Evolutionary conservation across 2,797 vertebrate species (phyloP), one percentile per base, ranked within the genome.

Genomic region (Holocentrus rufus): DNA sequence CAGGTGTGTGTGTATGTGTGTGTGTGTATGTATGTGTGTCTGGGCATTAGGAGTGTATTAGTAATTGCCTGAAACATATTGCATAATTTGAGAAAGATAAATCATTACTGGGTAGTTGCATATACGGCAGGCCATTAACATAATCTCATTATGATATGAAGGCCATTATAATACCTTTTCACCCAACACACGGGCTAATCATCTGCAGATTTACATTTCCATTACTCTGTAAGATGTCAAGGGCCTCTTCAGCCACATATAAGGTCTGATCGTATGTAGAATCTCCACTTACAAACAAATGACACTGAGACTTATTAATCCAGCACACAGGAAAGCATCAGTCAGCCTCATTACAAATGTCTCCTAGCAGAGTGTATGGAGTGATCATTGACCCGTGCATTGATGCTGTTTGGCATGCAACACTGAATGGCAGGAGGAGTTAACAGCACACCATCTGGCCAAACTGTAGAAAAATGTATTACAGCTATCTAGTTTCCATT

Each of bases 121-220:
- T 30, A 15, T 3, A 17, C 10, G 7, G 59, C 49, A 56, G 27
- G 55, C 1, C 6, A 77, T 69, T 79, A 80, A 68, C 58, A 76
- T 70, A 58, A 72, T 30, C 69, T 75, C 50, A 71, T 72, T 76
- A 81, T 34, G 23, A 61, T 39, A 25, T n/a, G 23, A 66, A 62
- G 60, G 14, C 5, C 44, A 49, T 56, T 78, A 9, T 36, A 59
- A 83, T 22, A 54, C 34, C 34, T 25, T 55, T 66, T 62, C 56
- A 74, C 59, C 17, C 65, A 6, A 46, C 1, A n/a, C 71, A 67
- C 30, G 17, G 54, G 80, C 72, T 80, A 77, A 87, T 82, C 77
- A 81, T 63, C 30, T 25, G 17, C 58, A 74, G 64, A 82, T 81
- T 85, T 85, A 69, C 66, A 84, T 84, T 79, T 85, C 72, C 69